Conservation (phyloP, 2,797 vertebrate species). For the Graptemys geographica region DNA sequence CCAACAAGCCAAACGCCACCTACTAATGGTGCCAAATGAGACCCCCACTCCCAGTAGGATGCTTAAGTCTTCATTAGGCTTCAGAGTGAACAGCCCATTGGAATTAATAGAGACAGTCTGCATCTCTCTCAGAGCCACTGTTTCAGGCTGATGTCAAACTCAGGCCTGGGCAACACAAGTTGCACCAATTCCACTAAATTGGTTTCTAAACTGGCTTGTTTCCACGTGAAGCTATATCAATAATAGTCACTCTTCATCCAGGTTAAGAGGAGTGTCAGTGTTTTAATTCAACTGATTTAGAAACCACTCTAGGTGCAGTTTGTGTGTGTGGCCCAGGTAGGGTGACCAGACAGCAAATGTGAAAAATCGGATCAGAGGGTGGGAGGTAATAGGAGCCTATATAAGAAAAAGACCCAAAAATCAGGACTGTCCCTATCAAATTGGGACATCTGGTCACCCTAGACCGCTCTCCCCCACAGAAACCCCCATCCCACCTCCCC, state of each 20-base stretch:
- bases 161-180: not conserved
- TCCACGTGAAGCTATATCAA: not conserved
- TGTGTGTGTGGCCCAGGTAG: not conserved
- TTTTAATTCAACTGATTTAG: not conserved
- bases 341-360: too few relatives aligned
- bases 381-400: too few relatives aligned
- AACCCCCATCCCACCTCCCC: too few relatives aligned
- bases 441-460: too few relatives aligned
- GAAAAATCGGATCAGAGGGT: too few relatives aligned
- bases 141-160: not conserved
- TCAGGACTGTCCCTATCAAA: too few relatives aligned
- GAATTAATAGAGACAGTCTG: not conserved
- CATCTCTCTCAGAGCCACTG: not conserved
- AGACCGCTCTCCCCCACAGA: too few relatives aligned
- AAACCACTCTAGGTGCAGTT: not conserved
- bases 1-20: not conserved
- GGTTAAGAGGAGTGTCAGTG: not conserved
- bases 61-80: not conserved
- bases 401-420: too few relatives aligned
- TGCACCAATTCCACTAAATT: not conserved
- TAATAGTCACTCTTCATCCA: not conserved
- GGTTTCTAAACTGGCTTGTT: not conserved
- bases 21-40: not conserved
- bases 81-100: not conserved
- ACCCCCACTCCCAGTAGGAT: not conserved